Evolutionary conservation across 2,888 invertebrate genomes (phyloP).

Genomic region (Lasioglossum malachurum): DNA sequence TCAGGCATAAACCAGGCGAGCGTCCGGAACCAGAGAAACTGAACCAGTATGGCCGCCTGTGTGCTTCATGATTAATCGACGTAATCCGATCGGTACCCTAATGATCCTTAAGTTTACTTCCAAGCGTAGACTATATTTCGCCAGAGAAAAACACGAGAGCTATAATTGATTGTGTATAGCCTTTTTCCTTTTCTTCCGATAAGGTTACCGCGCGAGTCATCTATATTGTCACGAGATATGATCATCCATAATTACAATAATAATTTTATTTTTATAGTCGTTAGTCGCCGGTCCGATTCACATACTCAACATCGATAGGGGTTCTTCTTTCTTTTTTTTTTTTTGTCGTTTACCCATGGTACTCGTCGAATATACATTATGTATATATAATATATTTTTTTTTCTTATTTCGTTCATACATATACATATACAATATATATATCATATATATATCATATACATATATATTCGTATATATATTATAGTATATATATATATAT

Average conservation of each 20-base stretch:
- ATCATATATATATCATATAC: constrained; percentile 17
- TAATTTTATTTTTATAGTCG: constrained; percentile 33
- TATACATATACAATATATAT: background rate
- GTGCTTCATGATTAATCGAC: constrained; percentile 18
- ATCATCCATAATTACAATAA: constrained; percentile 58
- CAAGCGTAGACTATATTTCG: constrained; percentile 61
- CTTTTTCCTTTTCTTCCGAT: background rate
- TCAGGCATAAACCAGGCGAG: constrained; percentile 54
- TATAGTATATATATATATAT: constrained; percentile 55
- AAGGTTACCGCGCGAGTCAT: constrained; percentile 34
- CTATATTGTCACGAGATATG: constrained; percentile 72
- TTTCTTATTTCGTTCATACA: background rate
- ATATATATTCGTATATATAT: constrained; percentile 44
- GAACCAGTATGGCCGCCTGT: constrained; percentile 39
- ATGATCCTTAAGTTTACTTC: constrained; percentile 58
- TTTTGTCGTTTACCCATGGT: constrained; percentile 36
- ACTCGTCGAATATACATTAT: constrained; percentile 55
- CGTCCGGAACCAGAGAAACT: constrained; percentile 60
- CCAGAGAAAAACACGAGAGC: constrained; percentile 49
- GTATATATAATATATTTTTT: constrained; percentile 42
- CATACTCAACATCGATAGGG: constrained; percentile 55
- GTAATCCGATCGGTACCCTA: constrained; percentile 40
- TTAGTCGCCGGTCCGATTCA: constrained; percentile 40
- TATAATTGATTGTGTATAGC: constrained; percentile 57
- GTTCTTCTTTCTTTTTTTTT: constrained; percentile 13